Evolutionary conservation across 2,888 invertebrate species (phyloP).

Genomic region (Plebejus argus): DNA sequence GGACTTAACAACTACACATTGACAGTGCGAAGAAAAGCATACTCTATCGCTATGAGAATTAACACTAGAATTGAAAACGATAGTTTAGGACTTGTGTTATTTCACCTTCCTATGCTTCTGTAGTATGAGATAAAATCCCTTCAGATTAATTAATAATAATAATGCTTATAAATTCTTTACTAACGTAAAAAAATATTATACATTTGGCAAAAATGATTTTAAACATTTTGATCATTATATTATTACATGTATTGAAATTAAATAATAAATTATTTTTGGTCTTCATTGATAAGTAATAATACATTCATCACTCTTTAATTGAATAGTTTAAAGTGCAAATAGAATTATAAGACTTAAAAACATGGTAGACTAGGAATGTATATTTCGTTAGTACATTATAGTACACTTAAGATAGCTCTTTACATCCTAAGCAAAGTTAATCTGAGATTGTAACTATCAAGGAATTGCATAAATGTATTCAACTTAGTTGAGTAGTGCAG

Average conservation of each 20-base stretch:
- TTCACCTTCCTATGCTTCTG: not conserved
- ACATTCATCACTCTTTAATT: not conserved
- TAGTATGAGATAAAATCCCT: not conserved
- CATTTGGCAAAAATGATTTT: not conserved
- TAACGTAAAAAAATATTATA: not conserved
- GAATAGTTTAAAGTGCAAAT: not conserved
- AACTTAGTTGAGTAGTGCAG: not conserved
- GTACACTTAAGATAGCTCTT: not conserved
- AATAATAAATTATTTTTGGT: not conserved
- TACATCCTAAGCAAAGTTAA: not conserved
- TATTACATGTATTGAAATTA: not conserved
- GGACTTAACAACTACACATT: conserved; percentile 25
- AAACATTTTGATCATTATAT: not conserved
- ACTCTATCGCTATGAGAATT: conserved; percentile 37
- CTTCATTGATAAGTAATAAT: not conserved
- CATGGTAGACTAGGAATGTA: not conserved
- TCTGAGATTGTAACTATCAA: not conserved
- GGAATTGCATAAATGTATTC: not conserved
- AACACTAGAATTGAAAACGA: not conserved
- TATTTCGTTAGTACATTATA: not conserved
- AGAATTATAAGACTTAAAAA: not conserved
- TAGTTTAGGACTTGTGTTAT: not conserved
- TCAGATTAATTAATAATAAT: not conserved
- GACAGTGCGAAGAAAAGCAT: conserved; percentile 7
- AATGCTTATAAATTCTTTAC: not conserved